Conservation (phyloP, 2,888 invertebrate genomes). For the Ochlodes sylvanus region DNA sequence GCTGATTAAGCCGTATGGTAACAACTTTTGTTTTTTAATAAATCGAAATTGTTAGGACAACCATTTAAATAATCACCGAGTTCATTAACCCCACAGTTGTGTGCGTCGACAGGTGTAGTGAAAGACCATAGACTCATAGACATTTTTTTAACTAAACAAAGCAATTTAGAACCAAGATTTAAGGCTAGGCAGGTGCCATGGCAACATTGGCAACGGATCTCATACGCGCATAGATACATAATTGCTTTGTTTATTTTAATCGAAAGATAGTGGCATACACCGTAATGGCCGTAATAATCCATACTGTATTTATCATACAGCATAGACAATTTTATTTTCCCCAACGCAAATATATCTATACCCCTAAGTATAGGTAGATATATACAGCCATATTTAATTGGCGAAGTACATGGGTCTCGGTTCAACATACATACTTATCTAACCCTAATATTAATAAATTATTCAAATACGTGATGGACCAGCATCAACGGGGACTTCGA, state of each 20-base stretch:
- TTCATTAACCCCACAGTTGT: background rate
- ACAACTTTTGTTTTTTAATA: background rate
- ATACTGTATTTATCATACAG: too few relatives aligned
- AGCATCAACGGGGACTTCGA: slow-evolving; percentile 46
- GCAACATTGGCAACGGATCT: too few relatives aligned
- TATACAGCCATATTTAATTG: slow-evolving; percentile 12
- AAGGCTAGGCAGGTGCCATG: too few relatives aligned
- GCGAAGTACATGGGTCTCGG: background rate
- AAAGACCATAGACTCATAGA: background rate
- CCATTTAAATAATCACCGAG: background rate
- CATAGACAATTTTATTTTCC: background rate
- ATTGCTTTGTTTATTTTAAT: too few relatives aligned
- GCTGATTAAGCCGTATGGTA: background rate
- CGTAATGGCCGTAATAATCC: too few relatives aligned
- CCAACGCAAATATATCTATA: background rate
- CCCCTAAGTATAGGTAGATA: background rate
- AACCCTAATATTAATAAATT: slow-evolving; percentile 31
- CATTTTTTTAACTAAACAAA: background rate
- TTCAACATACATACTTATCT: slow-evolving; percentile 19
- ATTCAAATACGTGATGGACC: slow-evolving; percentile 48
- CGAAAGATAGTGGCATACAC: too few relatives aligned
- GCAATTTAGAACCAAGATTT: too few relatives aligned
- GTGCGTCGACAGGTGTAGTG: background rate
- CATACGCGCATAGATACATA: too few relatives aligned
- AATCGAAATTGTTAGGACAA: background rate